A percentile compares a stretch with the other conserved stretches of the same genome.
Conservation (phyloP, 2,888 invertebrate genomes). For the Microplitis manilae region DNA sequence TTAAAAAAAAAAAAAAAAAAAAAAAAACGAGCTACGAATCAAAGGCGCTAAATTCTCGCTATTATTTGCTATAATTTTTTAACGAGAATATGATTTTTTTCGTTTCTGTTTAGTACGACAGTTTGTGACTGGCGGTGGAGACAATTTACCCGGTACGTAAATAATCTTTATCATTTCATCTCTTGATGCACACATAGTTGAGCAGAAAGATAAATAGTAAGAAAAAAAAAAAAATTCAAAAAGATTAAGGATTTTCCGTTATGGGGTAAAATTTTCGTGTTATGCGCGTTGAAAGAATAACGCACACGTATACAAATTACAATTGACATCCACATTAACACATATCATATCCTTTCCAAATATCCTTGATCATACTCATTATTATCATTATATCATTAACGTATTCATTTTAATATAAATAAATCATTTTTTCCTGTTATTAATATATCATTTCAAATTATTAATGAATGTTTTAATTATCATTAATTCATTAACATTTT, state of each 20-base stretch:
- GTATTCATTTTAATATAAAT: not conserved
- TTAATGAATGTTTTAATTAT: not conserved
- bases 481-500: not conserved
- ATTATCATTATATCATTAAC: not conserved
- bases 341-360: not conserved
- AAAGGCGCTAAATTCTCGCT: conserved; percentile 56
- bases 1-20: conserved; percentile 27
- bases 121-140: conserved; percentile 73
- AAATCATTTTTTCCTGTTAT: not conserved
- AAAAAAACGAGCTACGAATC: conserved; percentile 48
- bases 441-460: conserved; percentile 12
- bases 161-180: conserved; percentile 68
- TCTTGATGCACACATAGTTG: conserved; percentile 58
- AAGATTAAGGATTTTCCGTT: conserved; percentile 34
- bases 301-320: not conserved
- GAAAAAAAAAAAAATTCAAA: conserved; percentile 40
- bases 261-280: not conserved
- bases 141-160: conserved; percentile 74
- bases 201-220: conserved; percentile 42
- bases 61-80: conserved; percentile 59
- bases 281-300: not conserved
- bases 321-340: not conserved
- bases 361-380: not conserved
- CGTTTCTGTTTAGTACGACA: conserved; percentile 73
- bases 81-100: conserved; percentile 70